Base-by-base conservation (phyloP, 2,888 invertebrate genomes). In the Amiota mariae region DNA sequence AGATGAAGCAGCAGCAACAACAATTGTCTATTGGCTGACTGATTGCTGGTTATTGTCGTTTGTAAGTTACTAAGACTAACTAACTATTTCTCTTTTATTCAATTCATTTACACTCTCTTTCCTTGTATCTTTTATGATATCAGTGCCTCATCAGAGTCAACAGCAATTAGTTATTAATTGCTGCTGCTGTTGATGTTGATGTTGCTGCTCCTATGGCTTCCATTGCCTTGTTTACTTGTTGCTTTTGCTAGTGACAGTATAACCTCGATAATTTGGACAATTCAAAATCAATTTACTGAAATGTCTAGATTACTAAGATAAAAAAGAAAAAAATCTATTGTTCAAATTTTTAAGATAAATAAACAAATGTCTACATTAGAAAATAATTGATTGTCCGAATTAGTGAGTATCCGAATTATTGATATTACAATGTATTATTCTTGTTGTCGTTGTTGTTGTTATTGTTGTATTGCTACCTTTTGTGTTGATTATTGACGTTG, bases 151-250 rank as follows among this genome's bases (percentile, higher is more conserved):
- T 51, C 76, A 76, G 73, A 75, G 77, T 75, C 76, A 75, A 73
- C 79, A 66, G 76, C 81, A 83, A 83, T 83, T 83, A 83, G 74
- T 80, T 85, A 82, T 84, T 83, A 83, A 83, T 83, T 82, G 84
- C 75, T 73, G 47, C 75, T 73, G 36, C 77, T 71, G 61, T 71
- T 76, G 18, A 15, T 66, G 64, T 71, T 75, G 72, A 66, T 73
- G 72, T 64, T 72, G 77, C 61, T 67, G 63, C 49, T 54, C 8
- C 47, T 61, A 54, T 54, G 51, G 36, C 64, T 61, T 15, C 49
- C 51, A 48, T 36, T 36, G 24, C 61, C n/a, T 59, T 59, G 71
- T 64, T 61, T 36, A 24, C 64, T 61, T 64, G n/a, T 20, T 57
- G 20, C 61, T 18, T 49, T 54, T 70, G 13, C 56, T 61, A 36